Conservation (phyloP, 2,888 invertebrate species). For the Chouioia cunea region DNA sequence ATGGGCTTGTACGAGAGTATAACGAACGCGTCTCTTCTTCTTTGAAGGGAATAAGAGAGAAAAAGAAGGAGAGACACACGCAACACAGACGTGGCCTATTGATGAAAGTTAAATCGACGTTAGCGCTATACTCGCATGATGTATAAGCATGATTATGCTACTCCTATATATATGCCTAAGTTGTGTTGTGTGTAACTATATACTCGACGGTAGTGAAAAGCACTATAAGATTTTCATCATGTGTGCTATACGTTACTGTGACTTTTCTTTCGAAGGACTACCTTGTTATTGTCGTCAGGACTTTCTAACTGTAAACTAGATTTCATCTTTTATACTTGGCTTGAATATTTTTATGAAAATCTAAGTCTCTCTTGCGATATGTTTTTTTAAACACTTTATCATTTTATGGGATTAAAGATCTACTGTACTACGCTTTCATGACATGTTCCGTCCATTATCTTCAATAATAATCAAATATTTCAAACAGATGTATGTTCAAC, state of each 20-base stretch:
- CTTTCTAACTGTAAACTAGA: constrained; percentile 15
- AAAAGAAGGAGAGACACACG: not conserved
- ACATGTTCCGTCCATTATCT: too few relatives aligned
- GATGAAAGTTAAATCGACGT: constrained; percentile 36
- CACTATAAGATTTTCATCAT: too few relatives aligned
- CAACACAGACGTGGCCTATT: constrained; percentile 13
- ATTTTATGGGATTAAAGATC: too few relatives aligned
- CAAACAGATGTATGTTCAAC: too few relatives aligned
- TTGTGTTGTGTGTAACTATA: not conserved
- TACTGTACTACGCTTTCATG: too few relatives aligned
- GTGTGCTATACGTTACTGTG: not conserved
- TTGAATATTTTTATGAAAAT: not conserved
- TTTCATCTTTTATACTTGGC: constrained; percentile 3
- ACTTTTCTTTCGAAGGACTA: not conserved
- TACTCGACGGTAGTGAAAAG: constrained; percentile 10
- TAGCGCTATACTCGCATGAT: not conserved
- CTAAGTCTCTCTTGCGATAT: too few relatives aligned
- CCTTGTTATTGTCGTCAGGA: not conserved
- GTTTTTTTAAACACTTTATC: too few relatives aligned
- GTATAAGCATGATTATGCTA: constrained; percentile 21
- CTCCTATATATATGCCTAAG: not conserved
- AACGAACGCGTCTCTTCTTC: constrained; percentile 18
- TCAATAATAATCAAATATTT: too few relatives aligned
- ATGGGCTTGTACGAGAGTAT: constrained; percentile 1
- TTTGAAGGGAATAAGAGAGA: not conserved